These are phyloP conservation scores for Meliscaeva auricollis DNA, from an alignment of 2,888 invertebrate genomes.

Conservation along the genomic window DNA sequence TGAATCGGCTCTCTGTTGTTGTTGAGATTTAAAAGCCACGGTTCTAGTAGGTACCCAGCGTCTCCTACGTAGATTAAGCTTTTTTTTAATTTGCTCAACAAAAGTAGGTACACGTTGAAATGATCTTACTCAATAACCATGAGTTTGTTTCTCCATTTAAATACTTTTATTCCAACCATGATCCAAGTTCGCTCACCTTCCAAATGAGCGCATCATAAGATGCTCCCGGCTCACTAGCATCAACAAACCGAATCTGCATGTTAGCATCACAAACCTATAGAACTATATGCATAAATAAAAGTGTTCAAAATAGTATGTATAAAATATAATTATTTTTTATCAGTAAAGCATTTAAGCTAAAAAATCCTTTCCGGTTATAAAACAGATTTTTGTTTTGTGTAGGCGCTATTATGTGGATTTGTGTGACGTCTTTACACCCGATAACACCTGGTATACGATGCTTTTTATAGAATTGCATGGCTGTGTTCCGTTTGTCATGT, in stretches of 20 bases:
- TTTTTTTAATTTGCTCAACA: not conserved
- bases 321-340: not conserved
- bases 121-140: constrained; percentile 43
- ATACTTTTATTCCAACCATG: constrained; percentile 40
- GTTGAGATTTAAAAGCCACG: constrained; percentile 13
- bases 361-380: constrained; percentile 48
- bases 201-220: constrained; percentile 26
- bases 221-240: constrained; percentile 20
- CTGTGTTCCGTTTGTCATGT: not conserved
- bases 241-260: constrained; percentile 30
- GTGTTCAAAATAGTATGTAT: not conserved
- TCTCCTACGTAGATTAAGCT: not conserved
- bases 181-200: constrained; percentile 30
- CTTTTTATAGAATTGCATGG: constrained; percentile 32
- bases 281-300: not conserved
- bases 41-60: constrained; percentile 4
- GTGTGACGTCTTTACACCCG: constrained; percentile 42
- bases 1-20: constrained; percentile 1
- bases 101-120: not conserved
- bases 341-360: constrained; percentile 50
- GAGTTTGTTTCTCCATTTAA: constrained; percentile 37
- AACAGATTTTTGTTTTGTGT: constrained; percentile 58
- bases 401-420: constrained; percentile 33
- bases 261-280: constrained; percentile 60
- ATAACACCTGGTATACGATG: constrained; percentile 45